Evolutionary conservation across 2,888 invertebrate genomes (phyloP), one percentile per base, ranked within the genome.

Genomic region (Petrolisthes cinctipes): DNA sequence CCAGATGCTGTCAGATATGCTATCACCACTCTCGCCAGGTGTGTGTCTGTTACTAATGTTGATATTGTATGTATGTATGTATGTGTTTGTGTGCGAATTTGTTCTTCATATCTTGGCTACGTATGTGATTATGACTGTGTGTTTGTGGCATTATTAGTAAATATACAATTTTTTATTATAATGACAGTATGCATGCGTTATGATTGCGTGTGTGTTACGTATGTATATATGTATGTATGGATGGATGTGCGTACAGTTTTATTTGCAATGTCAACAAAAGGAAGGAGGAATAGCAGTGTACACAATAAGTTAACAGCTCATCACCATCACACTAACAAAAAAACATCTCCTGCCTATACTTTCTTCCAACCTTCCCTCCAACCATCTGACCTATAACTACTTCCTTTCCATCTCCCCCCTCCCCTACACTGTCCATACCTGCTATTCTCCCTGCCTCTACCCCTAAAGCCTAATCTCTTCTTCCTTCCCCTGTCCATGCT

Each of bases 1-100:
- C 75, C 76, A 1, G 75, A 86, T 37, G 66, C 57, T 6, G 76
- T 86, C 17, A 56, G 75, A 9, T 17, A 81, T 5, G 86, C 86
- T 5, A n/a, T 86, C 14, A 75, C 54, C 0, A 4, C 51, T 4
- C 71, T 86, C n/a, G 86, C 76, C 14, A 53, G 71, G 86, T 86
- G 20, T n/a, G 86, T 37, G 37, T 37, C 2, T 37, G 37, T 37
- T 37, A 37, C 37, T 37, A 37, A 37, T 37, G 37, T 37, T 37
- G 37, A 1, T 37, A 2, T 37, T 37, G 37, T 84, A 6, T 2
- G 6, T 54, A 3, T 82, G 9, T 82, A 7, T 82, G 20, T 66
- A 4, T 75, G 53, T 75, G 83, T 37, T 4, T 54, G 23, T 54
- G 56, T 75, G 71, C 4, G 56, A 37, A 37, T 20, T 51, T 68